phyloP scores from a whole-genome alignment of 1,140 invertebrate genomes.

The Danaus plexippus region DNA sequence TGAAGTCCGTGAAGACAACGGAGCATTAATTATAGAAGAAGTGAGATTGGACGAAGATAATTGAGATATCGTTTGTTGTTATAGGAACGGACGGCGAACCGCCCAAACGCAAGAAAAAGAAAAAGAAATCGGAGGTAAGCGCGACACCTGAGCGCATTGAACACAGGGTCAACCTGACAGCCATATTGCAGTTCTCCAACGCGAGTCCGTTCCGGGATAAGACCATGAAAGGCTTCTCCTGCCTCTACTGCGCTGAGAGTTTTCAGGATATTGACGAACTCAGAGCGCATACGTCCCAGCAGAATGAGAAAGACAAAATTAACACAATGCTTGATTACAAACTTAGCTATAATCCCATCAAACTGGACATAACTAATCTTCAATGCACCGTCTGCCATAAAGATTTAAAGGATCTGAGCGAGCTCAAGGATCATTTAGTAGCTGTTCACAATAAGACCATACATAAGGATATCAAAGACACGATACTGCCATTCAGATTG shows the following conservation, averaged over 20 bases:
- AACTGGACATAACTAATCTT: slow-evolving; percentile 58
- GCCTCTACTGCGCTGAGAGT: slow-evolving; percentile 57
- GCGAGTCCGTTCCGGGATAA: slow-evolving; percentile 62
- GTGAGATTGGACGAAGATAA: slow-evolving; percentile 51
- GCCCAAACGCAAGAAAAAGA: slow-evolving; percentile 54
- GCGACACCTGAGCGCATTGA: slow-evolving; percentile 61
- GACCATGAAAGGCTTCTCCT: slow-evolving; percentile 58
- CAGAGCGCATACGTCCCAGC: slow-evolving; percentile 44
- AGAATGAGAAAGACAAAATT: slow-evolving; percentile 55
- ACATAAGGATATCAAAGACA: slow-evolving; percentile 58
- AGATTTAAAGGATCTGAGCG: slow-evolving; percentile 46
- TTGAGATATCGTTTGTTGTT: slow-evolving; percentile 65
- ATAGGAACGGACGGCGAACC: slow-evolving; percentile 54
- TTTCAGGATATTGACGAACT: slow-evolving; percentile 51
- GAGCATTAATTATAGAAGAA: slow-evolving; percentile 31
- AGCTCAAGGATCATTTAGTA: slow-evolving; percentile 47
- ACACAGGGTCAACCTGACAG: slow-evolving; percentile 62
- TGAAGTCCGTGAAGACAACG: slow-evolving; percentile 19
- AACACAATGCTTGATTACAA: slow-evolving; percentile 63
- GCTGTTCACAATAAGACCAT: slow-evolving; percentile 48
- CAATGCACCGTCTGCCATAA: slow-evolving; percentile 45
- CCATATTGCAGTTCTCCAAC: slow-evolving; percentile 61
- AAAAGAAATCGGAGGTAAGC: slow-evolving; percentile 53
- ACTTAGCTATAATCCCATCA: slow-evolving; percentile 62
- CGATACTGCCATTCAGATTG: slow-evolving; percentile 57